Evolutionary conservation across 2,888 invertebrate species (phyloP).

Genomic region (Mylabris sibirica): DNA sequence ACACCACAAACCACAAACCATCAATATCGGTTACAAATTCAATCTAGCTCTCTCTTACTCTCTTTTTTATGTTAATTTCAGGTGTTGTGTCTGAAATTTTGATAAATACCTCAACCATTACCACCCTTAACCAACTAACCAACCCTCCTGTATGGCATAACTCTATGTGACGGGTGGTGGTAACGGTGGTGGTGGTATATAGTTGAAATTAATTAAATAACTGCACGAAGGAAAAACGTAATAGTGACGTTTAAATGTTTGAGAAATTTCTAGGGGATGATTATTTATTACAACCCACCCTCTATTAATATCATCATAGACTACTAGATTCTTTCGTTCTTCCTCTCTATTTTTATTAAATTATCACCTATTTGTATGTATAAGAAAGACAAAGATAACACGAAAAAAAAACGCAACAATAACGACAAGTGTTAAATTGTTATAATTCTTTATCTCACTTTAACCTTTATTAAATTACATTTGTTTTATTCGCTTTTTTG

Average conservation of each 20-base stretch:
- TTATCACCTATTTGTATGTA: neutral
- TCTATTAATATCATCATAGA: no score
- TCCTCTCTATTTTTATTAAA: no score
- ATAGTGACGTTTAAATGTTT: no score
- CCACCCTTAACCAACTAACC: neutral
- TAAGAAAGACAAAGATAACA: conserved; percentile 27
- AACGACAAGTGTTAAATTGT: no score
- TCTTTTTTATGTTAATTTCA: no score
- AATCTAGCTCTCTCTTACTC: no score
- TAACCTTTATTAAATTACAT: neutral
- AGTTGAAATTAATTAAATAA: neutral
- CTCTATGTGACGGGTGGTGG: neutral
- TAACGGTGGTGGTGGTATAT: no score
- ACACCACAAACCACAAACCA: no score
- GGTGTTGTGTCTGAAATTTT: no score
- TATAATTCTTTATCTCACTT: neutral
- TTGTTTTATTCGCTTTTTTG: neutral
- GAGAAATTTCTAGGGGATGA: neutral
- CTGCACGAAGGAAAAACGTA: neutral
- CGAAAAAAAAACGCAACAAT: neutral
- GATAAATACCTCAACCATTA: no score
- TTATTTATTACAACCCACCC: neutral
- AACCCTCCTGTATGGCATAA: neutral
- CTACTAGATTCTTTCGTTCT: neutral
- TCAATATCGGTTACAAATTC: no score